Percentiles rank a stretch among this genome's conserved stretches.
These are phyloP conservation scores for Saguinus imperator DNA, from an alignment of 2,113 vertebrate genomes.

Conservation along the genomic window DNA sequence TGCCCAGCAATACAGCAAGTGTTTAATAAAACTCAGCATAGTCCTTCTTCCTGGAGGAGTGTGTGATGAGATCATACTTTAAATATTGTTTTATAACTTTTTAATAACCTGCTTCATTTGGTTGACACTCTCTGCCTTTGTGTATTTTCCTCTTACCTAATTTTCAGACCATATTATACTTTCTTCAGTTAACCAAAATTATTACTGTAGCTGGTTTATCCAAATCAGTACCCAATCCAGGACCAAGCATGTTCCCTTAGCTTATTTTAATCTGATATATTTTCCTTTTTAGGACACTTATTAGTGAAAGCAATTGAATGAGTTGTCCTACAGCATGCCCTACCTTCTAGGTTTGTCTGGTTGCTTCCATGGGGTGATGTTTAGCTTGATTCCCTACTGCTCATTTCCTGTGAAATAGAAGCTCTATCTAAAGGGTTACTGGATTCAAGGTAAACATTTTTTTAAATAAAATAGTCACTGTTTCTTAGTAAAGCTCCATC, in stretches of 20 bases:
- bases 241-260: neutral
- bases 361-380: neutral
- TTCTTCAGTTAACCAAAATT: neutral
- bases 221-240: neutral
- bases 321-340: neutral
- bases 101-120: neutral
- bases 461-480: neutral
- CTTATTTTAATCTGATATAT: neutral
- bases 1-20: neutral
- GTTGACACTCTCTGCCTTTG: neutral
- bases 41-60: neutral
- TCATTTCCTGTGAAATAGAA: slow-evolving; percentile 22
- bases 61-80: neutral
- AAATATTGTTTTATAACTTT: neutral
- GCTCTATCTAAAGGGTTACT: neutral
- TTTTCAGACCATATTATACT: neutral
- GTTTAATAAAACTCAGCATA: neutral
- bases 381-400: neutral
- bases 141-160: neutral
- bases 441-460: neutral
- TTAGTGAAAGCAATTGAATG: neutral
- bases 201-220: neutral
- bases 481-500: neutral
- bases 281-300: neutral
- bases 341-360: neutral